These are phyloP conservation scores for Dinomys branickii DNA, from an alignment of 2,113 vertebrate genomes.

Conservation along the genomic window DNA sequence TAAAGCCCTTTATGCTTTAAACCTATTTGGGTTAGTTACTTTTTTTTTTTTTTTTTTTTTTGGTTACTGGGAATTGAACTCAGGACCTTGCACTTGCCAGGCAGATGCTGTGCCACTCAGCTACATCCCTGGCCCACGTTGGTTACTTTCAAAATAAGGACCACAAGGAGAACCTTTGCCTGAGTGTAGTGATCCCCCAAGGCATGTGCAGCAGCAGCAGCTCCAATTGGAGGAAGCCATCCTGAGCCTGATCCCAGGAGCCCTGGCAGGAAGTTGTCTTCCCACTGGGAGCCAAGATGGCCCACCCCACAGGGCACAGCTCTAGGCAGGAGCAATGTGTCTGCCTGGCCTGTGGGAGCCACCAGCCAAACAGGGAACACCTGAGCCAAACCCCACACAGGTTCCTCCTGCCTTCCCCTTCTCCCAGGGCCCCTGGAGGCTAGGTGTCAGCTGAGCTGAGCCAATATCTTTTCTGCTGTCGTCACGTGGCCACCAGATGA, in stretches of 20 bases:
- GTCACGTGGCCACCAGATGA: not conserved
- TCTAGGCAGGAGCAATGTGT: not conserved
- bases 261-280: not conserved
- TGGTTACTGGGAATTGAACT: too few species aligned
- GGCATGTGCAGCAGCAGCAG: not conserved
- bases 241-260: not conserved
- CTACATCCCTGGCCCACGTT: not conserved
- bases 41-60: not conserved
- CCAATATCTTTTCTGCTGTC: not conserved
- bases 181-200: fast-evolving
- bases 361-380: not conserved
- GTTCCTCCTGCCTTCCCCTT: not conserved
- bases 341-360: not conserved
- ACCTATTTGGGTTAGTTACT: not conserved
- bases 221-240: not conserved
- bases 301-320: fast-evolving
- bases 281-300: not conserved
- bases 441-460: fast-evolving
- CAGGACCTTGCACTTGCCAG: too few species aligned
- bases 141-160: conserved; percentile 23
- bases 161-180: not conserved
- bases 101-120: too few species aligned
- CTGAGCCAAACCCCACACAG: not conserved
- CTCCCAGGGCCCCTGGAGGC: not conserved
- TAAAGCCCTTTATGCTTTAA: not conserved